Evolutionary conservation across 2,888 invertebrate genomes (phyloP).

Genomic region (Aphrophora alni): DNA sequence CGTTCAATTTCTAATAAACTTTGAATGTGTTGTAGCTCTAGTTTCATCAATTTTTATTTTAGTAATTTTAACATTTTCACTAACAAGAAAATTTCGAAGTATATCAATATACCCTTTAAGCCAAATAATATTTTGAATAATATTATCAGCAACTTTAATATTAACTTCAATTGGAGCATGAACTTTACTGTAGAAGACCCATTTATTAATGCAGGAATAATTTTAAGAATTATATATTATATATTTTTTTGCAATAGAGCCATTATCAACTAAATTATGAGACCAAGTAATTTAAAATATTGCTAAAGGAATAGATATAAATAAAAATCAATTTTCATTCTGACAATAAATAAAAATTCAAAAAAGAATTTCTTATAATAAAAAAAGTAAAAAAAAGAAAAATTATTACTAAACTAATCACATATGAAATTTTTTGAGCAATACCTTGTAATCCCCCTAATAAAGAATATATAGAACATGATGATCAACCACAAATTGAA

Average conservation of each 20-base stretch:
- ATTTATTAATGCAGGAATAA: constrained; percentile 67
- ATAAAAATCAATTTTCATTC: too few species aligned
- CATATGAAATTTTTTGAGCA: too few species aligned
- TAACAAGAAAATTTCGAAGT: constrained; percentile 65
- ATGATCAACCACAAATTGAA: constrained; percentile 69
- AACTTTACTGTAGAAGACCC: constrained; percentile 73
- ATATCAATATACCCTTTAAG: constrained; percentile 64
- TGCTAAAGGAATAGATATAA: too few species aligned
- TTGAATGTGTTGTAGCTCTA: constrained; percentile 74
- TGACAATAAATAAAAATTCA: too few species aligned
- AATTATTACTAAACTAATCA: too few species aligned
- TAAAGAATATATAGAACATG: constrained; percentile 76
- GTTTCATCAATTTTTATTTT: constrained; percentile 71
- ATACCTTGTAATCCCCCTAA: constrained; percentile 57
- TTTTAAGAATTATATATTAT: constrained; percentile 66
- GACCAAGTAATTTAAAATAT: constrained; percentile 53
- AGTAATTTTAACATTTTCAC: constrained; percentile 65
- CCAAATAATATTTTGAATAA: constrained; percentile 61
- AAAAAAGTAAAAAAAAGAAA: too few species aligned
- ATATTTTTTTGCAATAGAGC: constrained; percentile 61
- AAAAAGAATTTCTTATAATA: too few species aligned
- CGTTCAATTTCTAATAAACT: constrained; percentile 82
- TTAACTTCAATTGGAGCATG: constrained; percentile 76
- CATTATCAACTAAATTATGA: not conserved
- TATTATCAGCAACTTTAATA: constrained; percentile 64